Evolutionary conservation across 2,888 invertebrate genomes (phyloP).

Genomic region (Tanytarsus gracilentus): DNA sequence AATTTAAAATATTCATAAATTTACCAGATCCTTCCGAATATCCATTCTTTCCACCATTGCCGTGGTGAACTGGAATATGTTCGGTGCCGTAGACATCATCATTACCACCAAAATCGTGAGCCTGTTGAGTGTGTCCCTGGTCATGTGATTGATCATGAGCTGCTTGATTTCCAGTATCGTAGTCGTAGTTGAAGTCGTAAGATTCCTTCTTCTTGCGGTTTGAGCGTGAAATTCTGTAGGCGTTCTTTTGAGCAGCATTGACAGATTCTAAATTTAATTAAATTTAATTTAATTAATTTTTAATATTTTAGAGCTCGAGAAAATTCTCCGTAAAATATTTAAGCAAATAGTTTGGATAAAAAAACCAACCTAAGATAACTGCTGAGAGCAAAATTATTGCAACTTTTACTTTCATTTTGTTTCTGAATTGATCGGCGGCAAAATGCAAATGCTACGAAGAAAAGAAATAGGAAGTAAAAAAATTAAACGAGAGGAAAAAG

Average conservation of each 20-base stretch:
- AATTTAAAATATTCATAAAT: too few relatives aligned
- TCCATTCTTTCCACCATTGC: constrained; percentile 36
- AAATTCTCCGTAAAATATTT: neutral
- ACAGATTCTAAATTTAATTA: neutral
- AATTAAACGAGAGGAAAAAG: neutral
- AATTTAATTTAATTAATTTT: neutral
- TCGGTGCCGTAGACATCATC: neutral
- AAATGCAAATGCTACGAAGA: neutral
- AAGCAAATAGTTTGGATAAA: neutral
- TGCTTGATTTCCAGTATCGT: constrained; percentile 13
- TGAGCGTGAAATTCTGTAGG: constrained; percentile 1
- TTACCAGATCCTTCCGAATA: constrained; percentile 50
- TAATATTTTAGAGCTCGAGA: neutral
- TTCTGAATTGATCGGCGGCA: constrained; percentile 1
- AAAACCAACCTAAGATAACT: constrained; percentile 19
- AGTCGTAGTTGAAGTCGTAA: constrained; percentile 20
- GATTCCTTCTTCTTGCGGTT: constrained; percentile 22
- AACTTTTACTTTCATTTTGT: constrained; percentile 23
- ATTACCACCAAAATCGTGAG: neutral
- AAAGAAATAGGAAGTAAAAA: constrained; percentile 9
- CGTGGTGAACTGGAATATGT: too few relatives aligned
- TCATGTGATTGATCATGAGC: neutral
- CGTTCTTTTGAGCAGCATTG: neutral
- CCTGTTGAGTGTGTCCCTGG: neutral
- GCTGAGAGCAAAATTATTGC: constrained; percentile 18